Conservation (phyloP, 2,797 vertebrate species). For the Phoebastria nigripes region DNA sequence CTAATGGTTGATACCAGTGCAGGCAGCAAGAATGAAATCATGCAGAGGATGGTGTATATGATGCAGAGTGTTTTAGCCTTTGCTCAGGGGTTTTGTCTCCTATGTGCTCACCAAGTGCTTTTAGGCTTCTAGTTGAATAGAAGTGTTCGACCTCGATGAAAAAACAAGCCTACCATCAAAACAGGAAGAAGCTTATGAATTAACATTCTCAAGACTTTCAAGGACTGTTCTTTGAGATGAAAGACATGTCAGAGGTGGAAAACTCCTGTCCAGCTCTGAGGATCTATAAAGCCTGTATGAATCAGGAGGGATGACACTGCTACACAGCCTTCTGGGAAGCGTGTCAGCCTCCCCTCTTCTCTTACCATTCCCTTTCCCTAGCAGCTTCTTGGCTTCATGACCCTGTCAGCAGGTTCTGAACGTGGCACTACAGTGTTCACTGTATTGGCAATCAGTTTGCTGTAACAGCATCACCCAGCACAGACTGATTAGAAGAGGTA, state of each 20-base stretch:
- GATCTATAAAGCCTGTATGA: not conserved
- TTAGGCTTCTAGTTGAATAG: not conserved
- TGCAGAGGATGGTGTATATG: not conserved
- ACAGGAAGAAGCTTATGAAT: not conserved
- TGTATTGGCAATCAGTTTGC: not conserved
- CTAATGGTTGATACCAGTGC: not conserved
- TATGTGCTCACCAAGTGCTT: not conserved
- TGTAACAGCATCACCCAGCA: not conserved
- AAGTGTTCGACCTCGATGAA: rapidly evolving
- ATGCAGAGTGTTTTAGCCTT: not conserved
- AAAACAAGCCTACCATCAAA: not conserved
- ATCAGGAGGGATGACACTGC: not conserved
- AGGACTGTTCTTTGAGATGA: not conserved
- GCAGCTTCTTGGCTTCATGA: not conserved
- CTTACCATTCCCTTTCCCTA: not conserved
- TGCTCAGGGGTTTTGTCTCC: not conserved
- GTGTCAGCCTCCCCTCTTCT: not conserved
- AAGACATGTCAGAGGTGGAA: not conserved
- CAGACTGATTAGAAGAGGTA: not conserved
- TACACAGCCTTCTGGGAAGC: not conserved
- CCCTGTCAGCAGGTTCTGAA: not conserved
- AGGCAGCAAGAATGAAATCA: not conserved
- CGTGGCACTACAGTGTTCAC: not conserved
- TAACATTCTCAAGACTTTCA: not conserved
- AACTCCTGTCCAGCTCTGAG: not conserved